These are phyloP conservation scores for Alethe diademata DNA, from an alignment of 2,113 vertebrate species.

Conservation along the genomic window DNA sequence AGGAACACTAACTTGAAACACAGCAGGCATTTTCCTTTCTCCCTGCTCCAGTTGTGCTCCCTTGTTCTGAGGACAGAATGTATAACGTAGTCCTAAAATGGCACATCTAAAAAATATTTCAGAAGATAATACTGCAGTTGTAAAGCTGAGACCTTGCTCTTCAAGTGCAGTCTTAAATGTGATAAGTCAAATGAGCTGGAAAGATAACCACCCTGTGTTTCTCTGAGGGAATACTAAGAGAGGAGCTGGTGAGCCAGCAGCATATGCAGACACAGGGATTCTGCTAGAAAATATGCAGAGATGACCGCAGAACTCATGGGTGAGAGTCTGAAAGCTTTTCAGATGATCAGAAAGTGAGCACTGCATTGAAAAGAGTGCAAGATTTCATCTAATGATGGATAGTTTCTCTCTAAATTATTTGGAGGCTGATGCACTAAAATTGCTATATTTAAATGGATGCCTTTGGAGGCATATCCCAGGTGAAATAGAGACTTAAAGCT, in stretches of 20 bases:
- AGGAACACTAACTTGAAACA: accelerated
- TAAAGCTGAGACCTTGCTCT: not conserved
- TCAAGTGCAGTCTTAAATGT: not conserved
- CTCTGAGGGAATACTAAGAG: not conserved
- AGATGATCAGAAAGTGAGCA: not conserved
- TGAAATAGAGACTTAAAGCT: not conserved
- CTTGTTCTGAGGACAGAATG: not conserved
- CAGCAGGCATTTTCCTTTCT: not conserved
- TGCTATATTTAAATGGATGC: not conserved
- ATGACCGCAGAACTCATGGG: not conserved
- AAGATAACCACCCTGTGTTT: not conserved
- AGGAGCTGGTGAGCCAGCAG: not conserved
- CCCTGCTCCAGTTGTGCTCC: not conserved
- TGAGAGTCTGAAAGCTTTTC: not conserved
- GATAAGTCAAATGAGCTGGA: not conserved
- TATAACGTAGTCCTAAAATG: not conserved
- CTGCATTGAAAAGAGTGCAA: not conserved
- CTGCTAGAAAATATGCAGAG: not conserved
- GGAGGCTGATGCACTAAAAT: not conserved
- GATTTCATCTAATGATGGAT: not conserved
- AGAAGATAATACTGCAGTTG: not conserved
- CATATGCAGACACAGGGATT: not conserved
- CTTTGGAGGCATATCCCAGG: not conserved
- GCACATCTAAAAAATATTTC: not conserved
- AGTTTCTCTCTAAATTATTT: not conserved